These are phyloP conservation scores for Hydriomena furcata DNA, from an alignment of 2,888 invertebrate species.

Conservation along the genomic window DNA sequence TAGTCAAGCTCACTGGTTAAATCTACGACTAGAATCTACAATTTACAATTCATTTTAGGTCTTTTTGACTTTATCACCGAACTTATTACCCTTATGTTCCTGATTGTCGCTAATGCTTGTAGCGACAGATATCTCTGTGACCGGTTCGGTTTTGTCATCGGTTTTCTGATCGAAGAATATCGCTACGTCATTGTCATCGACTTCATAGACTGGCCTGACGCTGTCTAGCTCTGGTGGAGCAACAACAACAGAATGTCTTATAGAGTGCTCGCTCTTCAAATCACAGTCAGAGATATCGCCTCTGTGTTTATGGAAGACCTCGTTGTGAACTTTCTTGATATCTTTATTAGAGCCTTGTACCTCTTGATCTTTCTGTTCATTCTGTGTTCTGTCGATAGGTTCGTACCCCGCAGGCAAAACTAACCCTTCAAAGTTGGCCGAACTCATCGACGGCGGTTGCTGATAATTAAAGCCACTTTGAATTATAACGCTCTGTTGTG, in stretches of 20 bases:
- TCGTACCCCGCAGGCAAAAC: conserved; percentile 73
- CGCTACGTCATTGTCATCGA: conserved; percentile 84
- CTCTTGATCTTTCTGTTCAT: conserved; percentile 55
- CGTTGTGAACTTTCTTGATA: conserved; percentile 42
- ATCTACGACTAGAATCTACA: conserved; percentile 54
- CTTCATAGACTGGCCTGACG: conserved; percentile 59
- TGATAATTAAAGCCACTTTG: conserved; percentile 27
- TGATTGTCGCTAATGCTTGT: conserved; percentile 72
- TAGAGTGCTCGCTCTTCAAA: conserved; percentile 68
- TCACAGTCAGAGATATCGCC: conserved; percentile 68
- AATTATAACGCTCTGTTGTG: conserved; percentile 13
- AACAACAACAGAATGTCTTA: conserved; percentile 68
- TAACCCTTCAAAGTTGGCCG: conserved; percentile 55
- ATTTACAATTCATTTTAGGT: conserved; percentile 40
- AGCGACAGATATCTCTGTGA: conserved; percentile 76
- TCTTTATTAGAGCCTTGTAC: conserved; percentile 51
- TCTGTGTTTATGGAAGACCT: conserved; percentile 49
- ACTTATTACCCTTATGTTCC: conserved; percentile 48
- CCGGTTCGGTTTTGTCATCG: conserved; percentile 49
- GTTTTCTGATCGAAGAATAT: conserved; percentile 74
- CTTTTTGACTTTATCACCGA: conserved; percentile 60
- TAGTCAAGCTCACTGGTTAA: conserved; percentile 41
- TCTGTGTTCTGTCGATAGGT: conserved; percentile 64
- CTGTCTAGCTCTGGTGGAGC: conserved; percentile 59
- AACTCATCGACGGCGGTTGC: conserved; percentile 33